Evolutionary conservation across 1,140 invertebrate genomes (phyloP).

Genomic region (Agrypnia vestita): DNA sequence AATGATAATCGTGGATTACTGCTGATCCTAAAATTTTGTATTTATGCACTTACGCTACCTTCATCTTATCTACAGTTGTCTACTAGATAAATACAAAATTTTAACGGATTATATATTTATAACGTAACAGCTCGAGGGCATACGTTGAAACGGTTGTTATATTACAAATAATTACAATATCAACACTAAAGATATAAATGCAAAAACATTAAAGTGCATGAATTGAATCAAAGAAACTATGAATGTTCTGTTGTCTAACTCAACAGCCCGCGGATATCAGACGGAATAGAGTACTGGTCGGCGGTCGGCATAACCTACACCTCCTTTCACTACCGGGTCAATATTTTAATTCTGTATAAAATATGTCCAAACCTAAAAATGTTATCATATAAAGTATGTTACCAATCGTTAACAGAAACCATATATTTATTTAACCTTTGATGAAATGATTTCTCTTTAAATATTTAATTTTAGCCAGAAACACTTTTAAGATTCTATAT

Average conservation of each 20-base stretch:
- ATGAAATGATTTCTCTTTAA: slow-evolving; percentile 57
- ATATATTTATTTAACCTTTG: slow-evolving; percentile 50
- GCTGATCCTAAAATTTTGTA: slow-evolving; percentile 73
- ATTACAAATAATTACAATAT: slow-evolving; percentile 73
- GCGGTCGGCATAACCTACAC: slow-evolving; percentile 16
- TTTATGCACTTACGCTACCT: slow-evolving; percentile 65
- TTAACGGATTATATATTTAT: slow-evolving; percentile 68
- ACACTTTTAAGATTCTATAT: slow-evolving; percentile 62
- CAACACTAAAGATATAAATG: slow-evolving; percentile 75
- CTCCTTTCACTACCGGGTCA: slow-evolving; percentile 45
- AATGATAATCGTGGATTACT: slow-evolving; percentile 17
- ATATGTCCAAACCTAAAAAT: slow-evolving; percentile 55
- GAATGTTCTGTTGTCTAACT: slow-evolving; percentile 64
- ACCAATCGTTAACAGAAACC: slow-evolving; percentile 54
- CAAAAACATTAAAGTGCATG: slow-evolving; percentile 72
- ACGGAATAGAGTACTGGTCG: background rate
- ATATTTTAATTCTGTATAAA: slow-evolving; percentile 51
- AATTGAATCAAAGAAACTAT: slow-evolving; percentile 67
- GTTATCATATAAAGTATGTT: slow-evolving; percentile 51
- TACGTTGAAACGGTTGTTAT: slow-evolving; percentile 72
- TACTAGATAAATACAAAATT: slow-evolving; percentile 76
- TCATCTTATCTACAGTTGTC: slow-evolving; percentile 73
- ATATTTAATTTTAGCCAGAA: slow-evolving; percentile 60
- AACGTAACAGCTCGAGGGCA: slow-evolving; percentile 72
- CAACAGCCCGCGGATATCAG: slow-evolving; percentile 22